Percentiles rank a stretch among this genome's conserved stretches.
phyloP scores from a whole-genome alignment of 2,797 vertebrate genomes.

The Cichlasoma orientale region DNA sequence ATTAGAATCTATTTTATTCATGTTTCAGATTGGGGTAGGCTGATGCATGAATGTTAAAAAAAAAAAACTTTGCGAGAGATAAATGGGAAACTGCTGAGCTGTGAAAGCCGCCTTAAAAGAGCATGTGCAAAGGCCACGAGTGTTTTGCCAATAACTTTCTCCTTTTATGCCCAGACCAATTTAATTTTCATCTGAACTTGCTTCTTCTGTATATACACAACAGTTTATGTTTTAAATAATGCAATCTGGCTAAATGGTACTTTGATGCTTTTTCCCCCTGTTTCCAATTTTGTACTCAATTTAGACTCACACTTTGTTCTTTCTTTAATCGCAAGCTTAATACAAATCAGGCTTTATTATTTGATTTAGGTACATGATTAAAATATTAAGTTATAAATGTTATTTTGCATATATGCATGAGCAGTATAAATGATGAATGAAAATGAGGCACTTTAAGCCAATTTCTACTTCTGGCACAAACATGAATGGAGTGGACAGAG shows the following conservation, averaged over 20 bases:
- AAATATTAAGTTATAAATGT: slow-evolving; percentile 2
- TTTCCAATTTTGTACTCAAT: background rate
- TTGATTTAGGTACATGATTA: slow-evolving; percentile 3
- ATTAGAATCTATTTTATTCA: background rate
- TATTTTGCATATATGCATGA: slow-evolving; percentile 13
- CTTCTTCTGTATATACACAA: background rate
- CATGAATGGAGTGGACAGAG: background rate
- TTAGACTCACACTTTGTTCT: background rate
- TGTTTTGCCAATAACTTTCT: background rate
- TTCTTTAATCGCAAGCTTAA: background rate
- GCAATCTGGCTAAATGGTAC: background rate
- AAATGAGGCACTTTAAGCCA: background rate
- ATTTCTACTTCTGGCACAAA: background rate
- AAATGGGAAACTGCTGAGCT: background rate
- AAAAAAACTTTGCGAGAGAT: background rate
- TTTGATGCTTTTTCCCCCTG: background rate
- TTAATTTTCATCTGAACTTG: background rate
- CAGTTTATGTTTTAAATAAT: background rate
- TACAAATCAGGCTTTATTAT: background rate
- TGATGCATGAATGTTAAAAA: background rate
- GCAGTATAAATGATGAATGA: slow-evolving; percentile 17
- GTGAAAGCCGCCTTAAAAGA: background rate
- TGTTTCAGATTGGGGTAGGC: background rate
- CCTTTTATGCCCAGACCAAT: background rate
- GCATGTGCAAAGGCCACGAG: fast-evolving